Percentiles rank a stretch among this genome's conserved stretches.
phyloP scores from a whole-genome alignment of 2,113 vertebrate species.

The Numida meleagris region DNA sequence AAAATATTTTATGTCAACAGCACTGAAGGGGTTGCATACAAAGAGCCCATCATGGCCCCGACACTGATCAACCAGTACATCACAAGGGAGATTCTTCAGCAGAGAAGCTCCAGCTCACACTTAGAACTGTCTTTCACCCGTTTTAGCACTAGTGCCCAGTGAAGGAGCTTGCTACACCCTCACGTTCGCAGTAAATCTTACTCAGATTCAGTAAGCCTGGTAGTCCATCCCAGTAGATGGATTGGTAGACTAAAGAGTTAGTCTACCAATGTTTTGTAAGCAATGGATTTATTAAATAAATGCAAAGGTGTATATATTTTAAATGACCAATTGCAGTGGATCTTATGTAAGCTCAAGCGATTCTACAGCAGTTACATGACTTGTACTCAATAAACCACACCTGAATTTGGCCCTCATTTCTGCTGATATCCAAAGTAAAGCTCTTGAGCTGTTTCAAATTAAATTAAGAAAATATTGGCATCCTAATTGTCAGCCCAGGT shows the following conservation, averaged over 20 bases:
- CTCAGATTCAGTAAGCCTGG: not conserved
- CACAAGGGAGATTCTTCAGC: not conserved
- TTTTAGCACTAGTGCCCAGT: not conserved
- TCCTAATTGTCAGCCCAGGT: slow-evolving; percentile 24
- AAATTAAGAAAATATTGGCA: slow-evolving; percentile 36
- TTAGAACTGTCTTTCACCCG: not conserved
- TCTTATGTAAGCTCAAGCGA: not conserved
- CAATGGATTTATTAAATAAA: not conserved
- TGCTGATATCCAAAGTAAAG: slow-evolving; percentile 17
- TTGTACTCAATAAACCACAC: not conserved
- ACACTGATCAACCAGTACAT: not conserved
- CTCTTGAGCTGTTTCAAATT: slow-evolving; percentile 45
- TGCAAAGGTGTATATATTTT: not conserved
- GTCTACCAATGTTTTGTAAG: not conserved
- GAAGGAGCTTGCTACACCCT: not conserved
- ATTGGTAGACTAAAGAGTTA: not conserved
- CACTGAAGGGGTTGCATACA: not conserved
- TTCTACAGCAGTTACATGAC: slow-evolving; percentile 1
- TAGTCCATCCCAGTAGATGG: not conserved
- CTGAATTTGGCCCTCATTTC: slow-evolving; percentile 32
- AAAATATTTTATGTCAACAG: not conserved
- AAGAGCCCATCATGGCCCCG: not conserved
- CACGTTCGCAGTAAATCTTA: not conserved
- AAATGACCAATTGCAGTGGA: not conserved
- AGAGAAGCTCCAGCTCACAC: not conserved